These are phyloP conservation scores for Aromia moschata DNA, from an alignment of 2,888 invertebrate genomes.

Conservation along the genomic window DNA sequence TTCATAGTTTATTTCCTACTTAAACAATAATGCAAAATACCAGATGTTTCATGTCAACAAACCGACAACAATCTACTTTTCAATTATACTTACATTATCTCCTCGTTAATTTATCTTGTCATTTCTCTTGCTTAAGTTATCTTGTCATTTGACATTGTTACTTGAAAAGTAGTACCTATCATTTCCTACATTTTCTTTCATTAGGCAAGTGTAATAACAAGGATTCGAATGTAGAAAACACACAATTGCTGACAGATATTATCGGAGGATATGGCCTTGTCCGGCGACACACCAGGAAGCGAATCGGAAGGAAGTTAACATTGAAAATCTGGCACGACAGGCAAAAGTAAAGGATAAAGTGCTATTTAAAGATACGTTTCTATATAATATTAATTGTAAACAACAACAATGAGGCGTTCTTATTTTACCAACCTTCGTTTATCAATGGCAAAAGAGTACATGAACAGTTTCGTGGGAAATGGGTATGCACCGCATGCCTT, in stretches of 20 bases:
- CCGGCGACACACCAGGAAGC: conserved; percentile 14
- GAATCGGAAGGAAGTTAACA: conserved; percentile 27
- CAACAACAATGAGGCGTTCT: conserved; percentile 11
- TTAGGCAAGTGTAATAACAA: conserved; percentile 3
- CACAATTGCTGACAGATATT: conserved; percentile 2
- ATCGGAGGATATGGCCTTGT: conserved; percentile 7
- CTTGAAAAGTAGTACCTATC: conserved; percentile 14
- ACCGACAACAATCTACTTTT: conserved; percentile 9
- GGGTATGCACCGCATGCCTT: neutral
- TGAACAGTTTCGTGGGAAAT: neutral
- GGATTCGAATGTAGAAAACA: conserved; percentile 1
- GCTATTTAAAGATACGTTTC: conserved; percentile 15
- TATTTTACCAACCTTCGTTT: conserved; percentile 10
- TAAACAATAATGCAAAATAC: too few relatives aligned
- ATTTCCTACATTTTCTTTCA: neutral
- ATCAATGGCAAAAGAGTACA: conserved; percentile 4
- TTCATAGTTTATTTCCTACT: too few relatives aligned
- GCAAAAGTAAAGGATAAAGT: conserved; percentile 10
- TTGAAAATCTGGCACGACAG: conserved; percentile 20
- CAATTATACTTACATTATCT: conserved; percentile 5
- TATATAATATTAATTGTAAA: conserved; percentile 8
- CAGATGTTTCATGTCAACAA: conserved; percentile 23
- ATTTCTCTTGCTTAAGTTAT: too few relatives aligned
- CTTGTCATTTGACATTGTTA: conserved; percentile 16
- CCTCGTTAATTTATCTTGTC: too few relatives aligned